Percentiles rank a stretch among this genome's conserved stretches.
These are phyloP conservation scores for Agrilus planipennis DNA, from an alignment of 1,140 invertebrate species.

Conservation along the genomic window DNA sequence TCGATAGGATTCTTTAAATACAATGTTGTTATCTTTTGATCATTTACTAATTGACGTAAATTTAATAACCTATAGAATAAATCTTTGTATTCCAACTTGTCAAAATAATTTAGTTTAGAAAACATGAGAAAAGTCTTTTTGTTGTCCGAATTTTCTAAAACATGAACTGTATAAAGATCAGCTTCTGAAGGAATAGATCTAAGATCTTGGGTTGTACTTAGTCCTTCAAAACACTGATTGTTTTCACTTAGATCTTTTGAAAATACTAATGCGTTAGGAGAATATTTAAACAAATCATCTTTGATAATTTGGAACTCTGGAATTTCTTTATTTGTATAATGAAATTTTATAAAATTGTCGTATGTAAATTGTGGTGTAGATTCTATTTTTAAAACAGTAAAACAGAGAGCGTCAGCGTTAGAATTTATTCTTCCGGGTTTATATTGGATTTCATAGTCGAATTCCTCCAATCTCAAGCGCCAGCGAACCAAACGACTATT, in stretches of 20 bases:
- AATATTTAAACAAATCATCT: slow-evolving; percentile 17
- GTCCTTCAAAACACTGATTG: slow-evolving; percentile 17
- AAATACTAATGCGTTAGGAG: slow-evolving; percentile 18
- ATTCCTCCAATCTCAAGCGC: slow-evolving; percentile 34
- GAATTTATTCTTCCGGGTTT: slow-evolving; percentile 9
- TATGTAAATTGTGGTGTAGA: too few species aligned
- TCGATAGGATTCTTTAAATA: slow-evolving; percentile 9
- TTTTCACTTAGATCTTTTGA: slow-evolving; percentile 23
- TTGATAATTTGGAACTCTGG: slow-evolving; percentile 14
- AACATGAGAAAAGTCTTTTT: slow-evolving; percentile 17
- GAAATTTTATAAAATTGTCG: slow-evolving; percentile 24
- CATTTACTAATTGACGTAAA: slow-evolving; percentile 1
- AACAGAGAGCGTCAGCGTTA: slow-evolving; percentile 12
- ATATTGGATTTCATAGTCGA: slow-evolving; percentile 32
- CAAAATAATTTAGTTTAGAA: slow-evolving; percentile 19
- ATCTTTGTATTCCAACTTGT: slow-evolving; percentile 21
- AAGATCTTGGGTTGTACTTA: slow-evolving; percentile 13
- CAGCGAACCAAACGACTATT: slow-evolving; percentile 34
- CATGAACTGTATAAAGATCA: slow-evolving; percentile 11
- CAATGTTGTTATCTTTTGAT: slow-evolving; percentile 1
- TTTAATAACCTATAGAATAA: slow-evolving; percentile 21
- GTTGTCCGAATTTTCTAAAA: slow-evolving; percentile 13
- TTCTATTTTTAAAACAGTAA: slow-evolving; percentile 14
- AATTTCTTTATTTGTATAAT: slow-evolving; percentile 19
- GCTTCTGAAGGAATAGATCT: slow-evolving; percentile 7